Evolutionary conservation across 2,888 invertebrate genomes (phyloP), one percentile per base, ranked within the genome.

Genomic region (Dexiosoma caninum): DNA sequence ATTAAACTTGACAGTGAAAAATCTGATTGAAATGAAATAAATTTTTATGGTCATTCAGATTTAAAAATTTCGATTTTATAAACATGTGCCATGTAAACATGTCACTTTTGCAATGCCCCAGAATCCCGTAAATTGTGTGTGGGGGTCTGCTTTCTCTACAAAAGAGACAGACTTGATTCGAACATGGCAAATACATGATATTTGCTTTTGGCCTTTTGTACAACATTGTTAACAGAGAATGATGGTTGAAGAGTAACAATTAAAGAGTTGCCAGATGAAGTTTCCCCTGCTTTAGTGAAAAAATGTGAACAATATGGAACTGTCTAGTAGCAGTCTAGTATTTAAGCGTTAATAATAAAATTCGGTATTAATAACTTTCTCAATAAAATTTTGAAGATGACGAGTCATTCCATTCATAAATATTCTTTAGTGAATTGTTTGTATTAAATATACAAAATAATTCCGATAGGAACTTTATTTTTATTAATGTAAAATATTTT

Each of bases 201-300:
- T 72, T 71, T 37, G 8, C 30, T 67, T 53, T 55, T 23, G 59
- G 51, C 49, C 32, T 60, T n/a, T 76, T 76, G 49, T 21, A 53
- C 35, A 35, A 53, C 21, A 44, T 69, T 53, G 60, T 42, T 76
- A 53, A 60, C 60, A 53, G 67, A 69, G 35, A 76, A 32, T 16
- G 21, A 44, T 44, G 27, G 9, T 3, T 51, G 10, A 51, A 60
- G 66, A 67, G 72, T 23, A 27, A 27, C 23, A 46, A 4, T 1
- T 0, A 40, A 1, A 16, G 44, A 10, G 51, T 19, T 64, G 40
- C 72, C 72, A 72, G 72, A 55, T 37, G 1, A 10, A n/a, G n/a
- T n/a, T n/a, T n/a, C n/a, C n/a, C n/a, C n/a, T n/a, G n/a, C n/a
- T n/a, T n/a, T n/a, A n/a, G n/a, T n/a, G n/a, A n/a, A n/a, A n/a